Base-by-base conservation (phyloP, 2,888 invertebrate species). In the Xylophagus ater region DNA sequence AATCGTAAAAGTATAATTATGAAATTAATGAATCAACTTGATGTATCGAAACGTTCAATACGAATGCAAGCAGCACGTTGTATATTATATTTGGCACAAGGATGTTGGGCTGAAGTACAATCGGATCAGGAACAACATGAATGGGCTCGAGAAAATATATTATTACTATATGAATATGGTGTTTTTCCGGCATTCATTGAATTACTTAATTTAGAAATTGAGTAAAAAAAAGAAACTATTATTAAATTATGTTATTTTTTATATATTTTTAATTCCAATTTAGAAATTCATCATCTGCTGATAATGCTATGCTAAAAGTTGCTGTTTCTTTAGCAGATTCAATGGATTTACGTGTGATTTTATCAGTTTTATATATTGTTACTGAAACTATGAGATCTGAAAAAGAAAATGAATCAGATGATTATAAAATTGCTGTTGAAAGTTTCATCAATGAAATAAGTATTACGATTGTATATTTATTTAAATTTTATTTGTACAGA, bases 61-160 rank as follows among this genome's bases (percentile, higher is more conserved):
- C 73, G 98, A 45, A 85, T 92, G 81, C 80, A 85, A 56, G 88
- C 93, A 23, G 86, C 92, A 1, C 73, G 93, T 41, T 88, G 92
- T 54, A 76, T 97, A 41, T 71, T 98, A n/a, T 98, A 98, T 60
- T 69, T 98, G 47, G 84, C 86, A 4, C 96, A 97, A 66, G 90
- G 90, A 13, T 88, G 88, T 60, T 90, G 89, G 88, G 83, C 83
- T 1, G 93, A 94, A 62, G 84, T 89, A 62, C 87, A 90, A 57
- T 85, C 84, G 0, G 92, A 92, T 56, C 80, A 85, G 35, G 90
- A 94, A 51, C 93, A 94, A 61, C 76, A 81, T 47, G 76, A 80
- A 41, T 83, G 83, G 76, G 80, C 88, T 1, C 74, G 81, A 47
- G 71, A 76, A 47, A 97, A 96, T 65, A 81, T 88, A 14, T 81